Evolutionary conservation across 1,140 invertebrate genomes (phyloP).

Genomic region (Wasmannia auropunctata): DNA sequence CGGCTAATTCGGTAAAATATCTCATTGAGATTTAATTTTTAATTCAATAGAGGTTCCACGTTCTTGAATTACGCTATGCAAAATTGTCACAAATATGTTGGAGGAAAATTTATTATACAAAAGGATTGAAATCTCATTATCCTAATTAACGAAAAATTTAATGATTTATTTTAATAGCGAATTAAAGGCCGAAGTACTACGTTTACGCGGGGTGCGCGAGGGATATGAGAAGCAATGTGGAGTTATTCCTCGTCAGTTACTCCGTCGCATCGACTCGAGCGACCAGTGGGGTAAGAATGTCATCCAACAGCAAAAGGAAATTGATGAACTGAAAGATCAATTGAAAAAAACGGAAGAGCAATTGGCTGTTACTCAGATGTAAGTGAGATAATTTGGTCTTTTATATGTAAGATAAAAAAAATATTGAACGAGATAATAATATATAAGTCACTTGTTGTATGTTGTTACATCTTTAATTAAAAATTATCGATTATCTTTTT

Average conservation of each 20-base stretch:
- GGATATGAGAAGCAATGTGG: conserved; percentile 85
- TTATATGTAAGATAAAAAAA: background rate
- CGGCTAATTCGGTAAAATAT: conserved; percentile 85
- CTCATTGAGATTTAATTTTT: background rate
- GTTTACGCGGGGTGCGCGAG: conserved; percentile 86
- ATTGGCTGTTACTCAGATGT: conserved; percentile 79
- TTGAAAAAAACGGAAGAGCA: conserved; percentile 87
- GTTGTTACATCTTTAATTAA: conserved; percentile 1
- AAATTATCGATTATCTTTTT: background rate
- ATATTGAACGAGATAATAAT: background rate
- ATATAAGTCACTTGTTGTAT: background rate
- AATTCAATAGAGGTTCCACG: background rate
- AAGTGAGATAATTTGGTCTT: conserved; percentile 45
- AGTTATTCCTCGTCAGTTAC: conserved; percentile 72
- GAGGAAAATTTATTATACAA: background rate
- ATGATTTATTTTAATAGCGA: conserved; percentile 80
- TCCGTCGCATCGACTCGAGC: conserved; percentile 76
- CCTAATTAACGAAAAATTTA: background rate
- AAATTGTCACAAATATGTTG: background rate
- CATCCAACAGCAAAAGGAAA: conserved; percentile 87
- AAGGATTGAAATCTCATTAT: background rate
- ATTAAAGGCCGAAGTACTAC: conserved; percentile 89
- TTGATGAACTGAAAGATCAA: conserved; percentile 86
- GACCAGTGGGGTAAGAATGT: conserved; percentile 83
- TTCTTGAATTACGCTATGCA: background rate